Base-by-base conservation (phyloP, 2,888 invertebrate genomes). In the Phengaris alcon region DNA sequence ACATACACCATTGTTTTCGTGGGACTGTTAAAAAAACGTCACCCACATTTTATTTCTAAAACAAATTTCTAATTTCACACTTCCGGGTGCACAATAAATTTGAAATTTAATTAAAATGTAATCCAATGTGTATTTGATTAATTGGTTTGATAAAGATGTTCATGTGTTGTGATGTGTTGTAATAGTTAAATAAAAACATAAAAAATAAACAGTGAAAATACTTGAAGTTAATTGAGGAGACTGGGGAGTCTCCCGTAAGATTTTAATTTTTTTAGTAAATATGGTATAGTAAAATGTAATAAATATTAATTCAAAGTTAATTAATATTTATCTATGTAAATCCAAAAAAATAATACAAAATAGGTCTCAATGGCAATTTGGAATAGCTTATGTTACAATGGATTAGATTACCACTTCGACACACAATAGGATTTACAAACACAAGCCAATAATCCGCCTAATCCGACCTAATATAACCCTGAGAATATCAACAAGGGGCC, bases 1-100 rank as follows among this genome's bases (percentile, higher is more conserved):
- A 72, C 68, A 54, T 51, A 46, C 48, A 59, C 48, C n/a, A 55
- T 46, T 59, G 48, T 85, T 84, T 84, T 83, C 88, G 88, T 90
- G 90, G 86, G 90, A 90, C 79, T 73, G 70, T 13, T 13, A 79
- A 90, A 91, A 90, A 92, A 92, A 86, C 82, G 86, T 86, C 89
- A 89, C 91, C 91, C 92, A 90, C 87, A 86, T 82, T 83, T 85
- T 85, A 82, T 81, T 78, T 76, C 76, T 77, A 76, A 77, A 77
- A 77, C 70, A 70, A 88, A 88, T 87, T 83, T 82, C 80, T 82
- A 85, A 89, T 89, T 90, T 87, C 81, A 87, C 85, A 87, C 83
- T 85, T 81, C 82, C 84, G 80, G 83, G 84, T 84, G 82, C 79
- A 80, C 78, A 86, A 89, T 87, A 85, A 84, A 84, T 85, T 79